Base-by-base conservation (phyloP, 1,140 invertebrate species). In the Drosophila albomicans region DNA sequence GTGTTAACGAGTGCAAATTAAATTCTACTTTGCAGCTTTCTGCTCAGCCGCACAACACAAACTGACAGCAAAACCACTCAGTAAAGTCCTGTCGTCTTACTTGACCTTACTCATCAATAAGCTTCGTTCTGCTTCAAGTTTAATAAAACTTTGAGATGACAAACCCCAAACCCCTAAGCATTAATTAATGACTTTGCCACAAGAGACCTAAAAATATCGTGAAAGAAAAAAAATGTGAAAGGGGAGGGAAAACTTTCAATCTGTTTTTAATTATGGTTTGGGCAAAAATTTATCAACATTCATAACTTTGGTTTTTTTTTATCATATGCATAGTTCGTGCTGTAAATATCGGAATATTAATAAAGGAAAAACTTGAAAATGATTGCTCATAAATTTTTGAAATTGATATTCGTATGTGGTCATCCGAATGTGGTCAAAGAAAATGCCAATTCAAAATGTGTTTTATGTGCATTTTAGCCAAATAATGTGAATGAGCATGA, bases 231-330 rank as follows among this genome's bases (percentile, higher is more conserved):
- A 20, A 20, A 2, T 20, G 3, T 5, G 5, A 10, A 7, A 15
- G 16, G 48, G 6, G 1, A 41, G 28, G 5, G 25, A 10, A 28
- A 52, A 62, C 7, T 69, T 58, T 58, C 45, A 66, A 59, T 32
- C 35, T 43, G 15, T 30, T 56, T 74, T 56, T 62, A 69, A 54
- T 68, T 48, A 68, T 45, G 61, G 11, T 35, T 25, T 20, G 15
- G 49, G 3, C 35, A 68, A 45, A 48, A n/a, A 56, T 54, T 54
- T 65, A 70, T 38, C 30, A 62, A 69, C 16, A 43, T 66, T 72
- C 52, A 58, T 71, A 71, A 57, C 43, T 38, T 38, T 38, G 38
- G 2, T 3, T 20, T 20, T 20, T 20, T 16, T 35, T 20, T 20
- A n/a, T n/a, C n/a, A n/a, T 35, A 20, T 5, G 4, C n/a, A 38